Percentiles rank a stretch among this genome's conserved stretches.
phyloP scores from a whole-genome alignment of 2,113 vertebrate genomes.

The Cettia cetti region DNA sequence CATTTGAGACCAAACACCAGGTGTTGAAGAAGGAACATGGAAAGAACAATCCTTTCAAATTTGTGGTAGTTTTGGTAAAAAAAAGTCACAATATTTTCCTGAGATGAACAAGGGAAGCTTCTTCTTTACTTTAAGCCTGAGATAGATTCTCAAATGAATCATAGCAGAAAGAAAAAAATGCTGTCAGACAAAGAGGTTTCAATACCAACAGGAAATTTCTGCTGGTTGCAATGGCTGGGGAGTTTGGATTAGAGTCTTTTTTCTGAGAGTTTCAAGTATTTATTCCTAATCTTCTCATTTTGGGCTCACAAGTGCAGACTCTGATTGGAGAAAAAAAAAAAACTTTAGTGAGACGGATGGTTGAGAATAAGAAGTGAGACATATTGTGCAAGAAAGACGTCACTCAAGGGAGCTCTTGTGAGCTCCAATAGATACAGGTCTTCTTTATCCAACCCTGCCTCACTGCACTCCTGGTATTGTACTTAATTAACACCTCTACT shows the following conservation, averaged over 20 bases:
- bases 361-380: background rate
- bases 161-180: background rate
- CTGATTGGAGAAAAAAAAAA: background rate
- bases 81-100: background rate
- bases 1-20: background rate
- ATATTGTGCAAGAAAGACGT: background rate
- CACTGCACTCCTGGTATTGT: background rate
- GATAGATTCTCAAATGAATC: background rate
- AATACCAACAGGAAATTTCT: background rate
- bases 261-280: background rate
- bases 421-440: background rate
- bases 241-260: background rate
- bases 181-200: background rate
- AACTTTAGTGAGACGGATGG: background rate
- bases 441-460: background rate
- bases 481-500: background rate
- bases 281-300: background rate
- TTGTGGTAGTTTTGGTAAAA: background rate
- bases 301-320: background rate
- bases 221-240: background rate
- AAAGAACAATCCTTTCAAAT: background rate
- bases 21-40: background rate
- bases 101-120: background rate
- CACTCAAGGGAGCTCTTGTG: background rate
- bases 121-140: background rate